phyloP scores from a whole-genome alignment of 2,113 vertebrate genomes.

The Poeciliopsis occidentalis region DNA sequence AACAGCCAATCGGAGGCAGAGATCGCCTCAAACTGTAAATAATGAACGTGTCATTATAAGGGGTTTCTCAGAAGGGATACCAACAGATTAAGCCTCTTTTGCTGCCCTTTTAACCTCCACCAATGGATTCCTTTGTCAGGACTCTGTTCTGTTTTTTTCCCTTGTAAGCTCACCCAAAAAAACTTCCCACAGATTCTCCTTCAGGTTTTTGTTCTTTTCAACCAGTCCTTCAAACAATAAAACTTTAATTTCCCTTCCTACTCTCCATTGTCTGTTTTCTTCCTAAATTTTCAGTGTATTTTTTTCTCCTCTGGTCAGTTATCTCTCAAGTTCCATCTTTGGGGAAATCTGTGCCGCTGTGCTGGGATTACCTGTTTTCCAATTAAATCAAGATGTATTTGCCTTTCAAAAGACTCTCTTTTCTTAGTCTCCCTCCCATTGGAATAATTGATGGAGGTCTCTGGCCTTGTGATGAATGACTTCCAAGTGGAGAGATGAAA shows the following conservation, averaged over 20 bases:
- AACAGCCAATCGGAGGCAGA: too few relatives aligned
- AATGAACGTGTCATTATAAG: too few relatives aligned
- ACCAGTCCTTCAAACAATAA: constrained; percentile 4
- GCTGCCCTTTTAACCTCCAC: too few relatives aligned
- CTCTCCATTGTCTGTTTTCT: constrained; percentile 27
- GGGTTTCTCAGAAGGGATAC: too few relatives aligned
- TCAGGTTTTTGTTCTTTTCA: constrained; percentile 17
- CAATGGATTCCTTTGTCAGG: background rate
- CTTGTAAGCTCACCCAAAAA: constrained; percentile 11
- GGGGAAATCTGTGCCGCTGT: constrained; percentile 74
- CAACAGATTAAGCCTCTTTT: too few relatives aligned
- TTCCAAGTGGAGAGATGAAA: constrained; percentile 79
- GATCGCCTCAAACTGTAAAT: too few relatives aligned
- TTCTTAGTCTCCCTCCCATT: constrained; percentile 67
- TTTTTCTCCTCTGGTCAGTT: constrained; percentile 41
- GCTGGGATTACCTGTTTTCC: constrained; percentile 76
- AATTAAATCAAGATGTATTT: constrained; percentile 87
- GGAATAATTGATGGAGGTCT: constrained; percentile 84
- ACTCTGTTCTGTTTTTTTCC: background rate
- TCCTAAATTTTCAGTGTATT: constrained; percentile 35
- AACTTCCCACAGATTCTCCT: constrained; percentile 13
- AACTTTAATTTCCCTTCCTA: constrained; percentile 8
- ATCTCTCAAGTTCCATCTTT: constrained; percentile 65
- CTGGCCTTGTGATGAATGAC: constrained; percentile 80
- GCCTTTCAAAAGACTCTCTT: constrained; percentile 79